Evolutionary conservation across 2,888 invertebrate species (phyloP), one percentile per base, ranked within the genome.

Genomic region (Troglohyphantes excavatus): DNA sequence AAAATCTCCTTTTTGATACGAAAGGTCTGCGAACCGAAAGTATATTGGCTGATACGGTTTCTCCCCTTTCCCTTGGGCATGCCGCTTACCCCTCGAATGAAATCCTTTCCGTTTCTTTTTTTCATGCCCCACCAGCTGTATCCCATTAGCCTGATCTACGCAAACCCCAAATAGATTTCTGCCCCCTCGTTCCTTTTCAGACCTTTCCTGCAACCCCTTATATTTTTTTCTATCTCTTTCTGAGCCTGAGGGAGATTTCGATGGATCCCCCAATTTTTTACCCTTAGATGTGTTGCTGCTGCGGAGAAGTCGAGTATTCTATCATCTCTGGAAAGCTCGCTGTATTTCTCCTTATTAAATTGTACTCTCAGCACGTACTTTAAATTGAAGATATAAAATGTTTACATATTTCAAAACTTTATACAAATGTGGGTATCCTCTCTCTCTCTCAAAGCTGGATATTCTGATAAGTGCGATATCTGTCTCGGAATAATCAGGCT

Each of bases 121-220:
- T 72, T 72, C 53, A 33, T 61, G 26, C 27, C 19, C 83, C 61
- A 65, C 21, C 83, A 83, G 83, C 83, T 83, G 83, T 33, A 83
- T 83, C 83, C 83, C 83, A 83, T 83, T 83, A 83, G 72, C 83
- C 43, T 19, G 63, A 26, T 59, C 76, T 59, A 76, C 82, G 27
- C 39, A 33, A 72, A 21, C 73, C 70, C 63, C 83, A 43, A 83
- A 83, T 83, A 73, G 83, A 83, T 59, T 39, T 63, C 29, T 65
- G 39, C 43, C 43, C 61, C 39, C 39, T 33, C 61, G 19, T 1
- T 39, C n/a, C 27, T 27, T 27, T 29, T 19, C 5, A 27, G 72
- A 13, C 53, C 39, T 59, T 26, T 65, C 33, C 19, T 33, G 67
- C 9, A 23, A 43, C 39, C 23, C 43, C 70, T 21, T 43, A 43